phyloP scores from a whole-genome alignment of 2,113 vertebrate species.

The Panthera tigris region DNA sequence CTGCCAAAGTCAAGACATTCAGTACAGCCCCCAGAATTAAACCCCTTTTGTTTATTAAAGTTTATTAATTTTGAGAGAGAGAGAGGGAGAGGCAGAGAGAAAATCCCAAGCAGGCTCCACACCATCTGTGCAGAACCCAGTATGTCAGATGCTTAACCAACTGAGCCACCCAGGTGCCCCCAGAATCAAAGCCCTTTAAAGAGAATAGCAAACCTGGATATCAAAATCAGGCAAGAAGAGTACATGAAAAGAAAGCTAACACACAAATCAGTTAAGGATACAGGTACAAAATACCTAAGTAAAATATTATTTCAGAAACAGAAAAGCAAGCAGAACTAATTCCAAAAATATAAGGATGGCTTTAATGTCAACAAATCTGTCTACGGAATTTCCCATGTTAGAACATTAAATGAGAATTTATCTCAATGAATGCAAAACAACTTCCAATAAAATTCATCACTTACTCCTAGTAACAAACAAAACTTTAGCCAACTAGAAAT shows the following conservation, averaged over 20 bases:
- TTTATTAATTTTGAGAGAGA: too few relatives aligned
- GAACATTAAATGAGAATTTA: neutral
- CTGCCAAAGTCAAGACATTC: neutral
- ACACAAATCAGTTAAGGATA: neutral
- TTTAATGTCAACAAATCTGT: slow-evolving; percentile 2
- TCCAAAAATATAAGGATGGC: slow-evolving; percentile 1
- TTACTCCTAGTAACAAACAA: slow-evolving; percentile 15
- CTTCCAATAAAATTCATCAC: slow-evolving; percentile 27
- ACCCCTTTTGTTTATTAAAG: too few relatives aligned
- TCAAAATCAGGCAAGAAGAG: neutral
- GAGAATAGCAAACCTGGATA: neutral
- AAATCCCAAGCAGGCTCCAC: too few relatives aligned
- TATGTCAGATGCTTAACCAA: too few relatives aligned
- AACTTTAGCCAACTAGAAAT: neutral
- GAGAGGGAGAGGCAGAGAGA: too few relatives aligned
- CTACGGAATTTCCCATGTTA: neutral
- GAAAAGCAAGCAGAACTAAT: slow-evolving; percentile 2
- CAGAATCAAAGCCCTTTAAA: too few relatives aligned
- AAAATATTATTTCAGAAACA: slow-evolving; percentile 10
- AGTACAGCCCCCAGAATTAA: neutral
- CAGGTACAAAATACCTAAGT: neutral
- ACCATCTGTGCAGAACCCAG: too few relatives aligned
- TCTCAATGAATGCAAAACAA: neutral
- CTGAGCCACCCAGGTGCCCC: too few relatives aligned
- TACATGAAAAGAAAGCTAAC: neutral